Percentiles rank a stretch among this genome's conserved stretches.
Evolutionary conservation across 2,888 invertebrate genomes (phyloP).

Genomic region (Lepas anatifera): DNA sequence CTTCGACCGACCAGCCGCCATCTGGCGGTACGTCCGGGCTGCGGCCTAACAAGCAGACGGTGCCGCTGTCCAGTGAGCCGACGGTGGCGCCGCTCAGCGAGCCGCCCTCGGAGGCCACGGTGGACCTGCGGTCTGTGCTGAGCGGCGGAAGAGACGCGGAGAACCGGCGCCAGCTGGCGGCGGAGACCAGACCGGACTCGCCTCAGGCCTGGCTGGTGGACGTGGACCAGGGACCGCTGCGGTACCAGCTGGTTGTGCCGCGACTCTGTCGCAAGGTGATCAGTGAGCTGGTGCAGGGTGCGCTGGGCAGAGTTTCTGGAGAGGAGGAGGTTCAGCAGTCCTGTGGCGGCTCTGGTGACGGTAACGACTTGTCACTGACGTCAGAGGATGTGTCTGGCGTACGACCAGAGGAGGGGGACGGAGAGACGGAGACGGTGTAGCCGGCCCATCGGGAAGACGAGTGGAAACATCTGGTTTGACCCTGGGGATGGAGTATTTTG

Average conservation of each 20-base stretch:
- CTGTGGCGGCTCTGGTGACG: not conserved
- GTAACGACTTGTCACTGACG: too few relatives aligned
- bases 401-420: too few relatives aligned
- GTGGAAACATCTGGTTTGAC: too few relatives aligned
- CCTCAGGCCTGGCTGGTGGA: not conserved
- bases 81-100: not conserved
- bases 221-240: not conserved
- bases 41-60: too few relatives aligned
- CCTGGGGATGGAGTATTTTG: too few relatives aligned
- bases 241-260: constrained; percentile 2
- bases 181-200: not conserved
- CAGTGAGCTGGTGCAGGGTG: not conserved
- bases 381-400: too few relatives aligned
- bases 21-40: too few relatives aligned
- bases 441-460: too few relatives aligned
- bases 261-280: not conserved
- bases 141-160: not conserved
- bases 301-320: not conserved
- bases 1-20: too few relatives aligned
- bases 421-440: too few relatives aligned
- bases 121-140: not conserved
- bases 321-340: not conserved
- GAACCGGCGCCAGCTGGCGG: not conserved
- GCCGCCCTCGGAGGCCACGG: not conserved
- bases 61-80: too few relatives aligned